Evolutionary conservation across 1,140 invertebrate species (phyloP), one percentile per base, ranked within the genome.

Genomic region (Dinothrombium tinctorium): DNA sequence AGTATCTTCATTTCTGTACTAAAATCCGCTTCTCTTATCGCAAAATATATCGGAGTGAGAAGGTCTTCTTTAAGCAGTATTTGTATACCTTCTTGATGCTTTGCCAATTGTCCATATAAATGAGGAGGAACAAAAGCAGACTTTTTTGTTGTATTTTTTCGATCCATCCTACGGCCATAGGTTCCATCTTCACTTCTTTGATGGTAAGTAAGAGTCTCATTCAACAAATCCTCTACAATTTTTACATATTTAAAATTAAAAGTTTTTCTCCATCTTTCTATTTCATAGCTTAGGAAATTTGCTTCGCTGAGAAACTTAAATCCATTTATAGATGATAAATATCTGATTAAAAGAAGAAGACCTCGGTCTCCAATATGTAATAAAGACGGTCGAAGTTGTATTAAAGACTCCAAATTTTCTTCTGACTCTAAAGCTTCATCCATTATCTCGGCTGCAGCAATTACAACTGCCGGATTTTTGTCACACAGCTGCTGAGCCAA

Each of bases 391-490:
- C 72, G 69, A 14, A 40, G 29, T 33, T 67, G 65, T 42, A 83
- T 69, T 24, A 92, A 58, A 41, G 73, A 69, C 49, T 83, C 74
- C 23, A 90, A 58, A 57, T 76, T 83, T 32, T 61, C 59, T 70
- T 74, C 53, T 8, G 51, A 53, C 59, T 84, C 77, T 54, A 78
- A 84, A 17, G 83, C 80, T 65, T 94, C 89, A 52, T 89, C 77
- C n/a, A 94, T 61, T 33, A 76, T 73, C 42, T 72, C 69, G 12
- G 89, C 54, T 2, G 87, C 82, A 11, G 73, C 68, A 25, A 76
- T 62, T 1, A 74, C 71, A 5, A 92, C 72, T 15, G 67, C 62
- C 31, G 32, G 35, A 31, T 73, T 76, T 36, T 68, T 63, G 53
- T 94, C 86, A 41, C 72, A 69, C 2, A 92, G 60, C 60, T 84